Conservation (phyloP, 92 coral and sea anemone species). For the Palythoa grandiflora region DNA sequence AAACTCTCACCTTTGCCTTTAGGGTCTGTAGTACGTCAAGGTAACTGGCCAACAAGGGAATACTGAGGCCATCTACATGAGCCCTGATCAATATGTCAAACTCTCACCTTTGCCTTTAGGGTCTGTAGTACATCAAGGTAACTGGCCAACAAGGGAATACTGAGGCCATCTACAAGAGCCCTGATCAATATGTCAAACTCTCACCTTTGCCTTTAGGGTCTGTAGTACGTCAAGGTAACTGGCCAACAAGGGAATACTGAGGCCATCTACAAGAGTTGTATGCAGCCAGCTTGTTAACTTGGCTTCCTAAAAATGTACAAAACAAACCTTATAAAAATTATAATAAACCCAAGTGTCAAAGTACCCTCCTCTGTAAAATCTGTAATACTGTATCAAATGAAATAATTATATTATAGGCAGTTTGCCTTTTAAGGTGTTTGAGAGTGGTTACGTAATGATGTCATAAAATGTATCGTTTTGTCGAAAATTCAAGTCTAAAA, state of each 20-base stretch:
- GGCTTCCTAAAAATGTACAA: conserved; percentile 67
- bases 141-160: conserved; percentile 93
- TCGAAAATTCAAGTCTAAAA: no score
- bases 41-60: conserved; percentile 92
- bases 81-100: background rate
- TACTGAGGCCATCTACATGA: conserved; percentile 93
- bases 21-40: conserved; percentile 94
- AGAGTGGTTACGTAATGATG: no score
- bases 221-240: conserved; percentile 95
- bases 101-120: conserved; percentile 83
- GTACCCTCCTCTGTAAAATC: no score
- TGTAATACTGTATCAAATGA: no score
- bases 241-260: conserved; percentile 93
- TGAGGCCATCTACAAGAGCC: conserved; percentile 89
- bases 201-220: conserved; percentile 90
- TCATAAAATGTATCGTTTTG: no score
- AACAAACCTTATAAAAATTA: background rate
- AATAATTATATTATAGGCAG: no score
- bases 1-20: conserved; percentile 77
- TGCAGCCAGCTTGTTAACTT: conserved; percentile 94
- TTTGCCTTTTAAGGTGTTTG: no score
- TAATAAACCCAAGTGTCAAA: background rate
- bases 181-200: background rate
- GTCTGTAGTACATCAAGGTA: conserved; percentile 95
- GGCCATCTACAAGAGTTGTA: conserved; percentile 90